Evolutionary conservation across 1,140 invertebrate genomes (phyloP).

Genomic region (Macrostomum lignano): DNA sequence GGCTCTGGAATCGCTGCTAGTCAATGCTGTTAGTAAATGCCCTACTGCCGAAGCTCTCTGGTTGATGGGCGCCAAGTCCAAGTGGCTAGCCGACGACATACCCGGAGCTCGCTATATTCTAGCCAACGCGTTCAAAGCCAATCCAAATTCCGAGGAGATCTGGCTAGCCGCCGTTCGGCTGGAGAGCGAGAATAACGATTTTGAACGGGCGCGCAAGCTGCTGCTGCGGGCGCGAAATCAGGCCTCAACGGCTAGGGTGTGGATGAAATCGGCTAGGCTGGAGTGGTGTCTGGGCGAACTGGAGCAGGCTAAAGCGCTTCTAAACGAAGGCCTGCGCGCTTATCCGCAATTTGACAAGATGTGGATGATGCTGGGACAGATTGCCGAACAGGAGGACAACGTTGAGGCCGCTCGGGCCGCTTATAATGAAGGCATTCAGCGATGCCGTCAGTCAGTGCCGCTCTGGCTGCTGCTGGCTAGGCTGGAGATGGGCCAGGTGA

Average conservation of each 20-base stretch:
- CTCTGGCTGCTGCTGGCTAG: constrained; percentile 62
- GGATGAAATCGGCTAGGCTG: constrained; percentile 92
- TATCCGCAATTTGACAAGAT: constrained; percentile 68
- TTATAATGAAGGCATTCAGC: constrained; percentile 58
- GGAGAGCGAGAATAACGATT: constrained; percentile 90
- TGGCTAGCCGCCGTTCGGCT: constrained; percentile 96
- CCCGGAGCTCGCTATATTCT: constrained; percentile 60
- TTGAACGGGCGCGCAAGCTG: constrained; percentile 62
- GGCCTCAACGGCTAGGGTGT: constrained; percentile 58
- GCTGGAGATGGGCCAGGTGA: too few species aligned
- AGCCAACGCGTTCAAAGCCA: constrained; percentile 37
- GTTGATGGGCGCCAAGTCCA: constrained; percentile 96
- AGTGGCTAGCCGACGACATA: constrained; percentile 82
- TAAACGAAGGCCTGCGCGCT: constrained; percentile 58
- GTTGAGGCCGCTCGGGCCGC: constrained; percentile 54
- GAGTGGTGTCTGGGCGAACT: constrained; percentile 84
- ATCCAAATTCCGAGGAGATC: constrained; percentile 96
- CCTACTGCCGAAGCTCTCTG: constrained; percentile 86
- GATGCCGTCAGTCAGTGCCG: constrained; percentile 58
- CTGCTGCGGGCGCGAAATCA: constrained; percentile 70
- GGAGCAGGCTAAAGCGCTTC: constrained; percentile 43
- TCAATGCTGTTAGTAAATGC: constrained; percentile 75
- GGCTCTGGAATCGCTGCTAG: constrained; percentile 43
- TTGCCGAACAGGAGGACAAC: constrained; percentile 52
- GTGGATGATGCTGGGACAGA: constrained; percentile 96